These are phyloP conservation scores for Marasmarcha lunaedactyla DNA, from an alignment of 2,888 invertebrate genomes.

Conservation along the genomic window DNA sequence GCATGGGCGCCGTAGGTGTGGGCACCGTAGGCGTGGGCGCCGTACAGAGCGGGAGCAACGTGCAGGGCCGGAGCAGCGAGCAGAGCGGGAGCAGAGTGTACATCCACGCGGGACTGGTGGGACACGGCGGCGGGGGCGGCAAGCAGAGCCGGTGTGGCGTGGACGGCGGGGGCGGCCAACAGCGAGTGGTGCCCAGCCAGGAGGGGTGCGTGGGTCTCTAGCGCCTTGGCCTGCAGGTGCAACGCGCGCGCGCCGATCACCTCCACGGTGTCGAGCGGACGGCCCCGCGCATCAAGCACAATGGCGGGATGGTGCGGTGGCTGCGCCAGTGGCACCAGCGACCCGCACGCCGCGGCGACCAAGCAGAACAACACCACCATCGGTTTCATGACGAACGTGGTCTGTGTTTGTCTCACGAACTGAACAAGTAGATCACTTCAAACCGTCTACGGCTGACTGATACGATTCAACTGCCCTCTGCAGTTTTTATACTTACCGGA, in stretches of 20 bases:
- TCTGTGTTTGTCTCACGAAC: conserved; percentile 47
- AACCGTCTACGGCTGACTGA: conserved; percentile 45
- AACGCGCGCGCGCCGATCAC: conserved; percentile 58
- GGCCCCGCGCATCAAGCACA: conserved; percentile 57
- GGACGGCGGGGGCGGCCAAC: conserved; percentile 12
- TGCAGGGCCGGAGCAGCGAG: conserved; percentile 32
- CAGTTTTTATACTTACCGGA: conserved; percentile 59
- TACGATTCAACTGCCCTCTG: conserved; percentile 25
- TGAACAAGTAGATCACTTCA: conserved; percentile 33
- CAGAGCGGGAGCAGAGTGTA: conserved; percentile 27
- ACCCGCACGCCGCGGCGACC: conserved; percentile 69
- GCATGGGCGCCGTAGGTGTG: conserved; percentile 1
- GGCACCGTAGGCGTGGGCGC: conserved; percentile 3
- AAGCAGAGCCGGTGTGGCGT: conserved; percentile 12
- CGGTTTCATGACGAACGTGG: conserved; percentile 53
- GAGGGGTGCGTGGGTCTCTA: conserved; percentile 37
- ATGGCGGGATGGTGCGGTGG: conserved; percentile 53
- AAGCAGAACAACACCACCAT: conserved; percentile 75
- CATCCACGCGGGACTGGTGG: conserved; percentile 55
- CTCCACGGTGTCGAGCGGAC: conserved; percentile 60
- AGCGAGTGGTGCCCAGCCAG: conserved; percentile 22
- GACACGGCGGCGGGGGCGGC: conserved; percentile 37
- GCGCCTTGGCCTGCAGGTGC: conserved; percentile 59
- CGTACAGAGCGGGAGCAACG: conserved; percentile 4
- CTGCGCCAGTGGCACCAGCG: conserved; percentile 52